Conservation (phyloP, 2,888 invertebrate species). For the Blastobasis adustella region DNA sequence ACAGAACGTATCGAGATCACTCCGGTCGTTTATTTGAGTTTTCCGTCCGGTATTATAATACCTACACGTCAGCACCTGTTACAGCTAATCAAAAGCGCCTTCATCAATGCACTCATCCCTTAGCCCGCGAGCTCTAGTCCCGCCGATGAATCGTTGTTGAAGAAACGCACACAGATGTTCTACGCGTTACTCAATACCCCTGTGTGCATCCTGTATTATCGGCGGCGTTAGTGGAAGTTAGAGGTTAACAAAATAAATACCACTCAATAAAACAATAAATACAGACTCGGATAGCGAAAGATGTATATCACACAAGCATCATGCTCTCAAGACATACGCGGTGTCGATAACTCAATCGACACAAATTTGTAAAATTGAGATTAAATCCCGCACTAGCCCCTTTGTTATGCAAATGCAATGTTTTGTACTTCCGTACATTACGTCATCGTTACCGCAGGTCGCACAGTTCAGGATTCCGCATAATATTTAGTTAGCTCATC, state of each 20-base stretch:
- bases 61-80: too few relatives aligned
- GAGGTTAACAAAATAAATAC: not conserved
- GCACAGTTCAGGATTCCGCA: not conserved
- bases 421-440: conserved; percentile 1
- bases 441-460: conserved; percentile 8
- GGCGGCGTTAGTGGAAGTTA: conserved; percentile 1
- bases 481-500: too few relatives aligned
- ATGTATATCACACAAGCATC: conserved; percentile 8
- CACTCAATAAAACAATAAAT: too few relatives aligned
- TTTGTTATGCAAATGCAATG: too few relatives aligned
- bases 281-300: too few relatives aligned
- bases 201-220: not conserved
- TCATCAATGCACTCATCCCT: too few relatives aligned
- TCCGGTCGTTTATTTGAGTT: too few relatives aligned
- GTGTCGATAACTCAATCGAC: conserved; percentile 5
- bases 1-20: too few relatives aligned
- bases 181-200: not conserved
- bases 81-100: not conserved
- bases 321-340: conserved; percentile 9
- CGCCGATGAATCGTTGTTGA: not conserved
- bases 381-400: too few relatives aligned
- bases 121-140: not conserved
- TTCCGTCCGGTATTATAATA: too few relatives aligned
- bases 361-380: too few relatives aligned
- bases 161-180: not conserved